Evolutionary conservation across 2,888 invertebrate species (phyloP).

Genomic region (Leptinotarsa haldemani): DNA sequence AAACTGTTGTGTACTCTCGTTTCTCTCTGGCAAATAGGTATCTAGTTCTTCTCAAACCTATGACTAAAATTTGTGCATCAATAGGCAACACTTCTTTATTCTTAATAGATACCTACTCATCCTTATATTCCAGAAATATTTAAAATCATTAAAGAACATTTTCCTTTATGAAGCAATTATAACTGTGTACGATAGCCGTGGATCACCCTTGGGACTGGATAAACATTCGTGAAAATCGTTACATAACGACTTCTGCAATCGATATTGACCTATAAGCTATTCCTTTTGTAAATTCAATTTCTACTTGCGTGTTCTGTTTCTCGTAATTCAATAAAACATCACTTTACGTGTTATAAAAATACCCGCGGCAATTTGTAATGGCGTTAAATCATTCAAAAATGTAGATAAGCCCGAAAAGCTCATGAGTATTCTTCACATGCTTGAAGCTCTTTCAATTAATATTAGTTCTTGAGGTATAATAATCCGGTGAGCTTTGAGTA

Average conservation of each 20-base stretch:
- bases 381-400: constrained; percentile 21
- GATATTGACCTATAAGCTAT: neutral
- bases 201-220: neutral
- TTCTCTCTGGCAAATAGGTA: no score
- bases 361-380: constrained; percentile 24
- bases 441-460: constrained; percentile 41
- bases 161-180: no score
- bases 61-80: no score
- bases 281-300: neutral
- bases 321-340: constrained; percentile 11
- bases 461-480: constrained; percentile 36
- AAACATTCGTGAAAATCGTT: constrained; percentile 11
- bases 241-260: neutral
- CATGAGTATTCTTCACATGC: constrained; percentile 42
- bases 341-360: constrained; percentile 12
- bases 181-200: no score
- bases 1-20: no score
- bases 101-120: no score
- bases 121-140: no score
- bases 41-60: no score
- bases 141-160: no score
- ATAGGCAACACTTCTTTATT: no score
- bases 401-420: constrained; percentile 35
- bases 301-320: neutral
- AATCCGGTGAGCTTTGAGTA: constrained; percentile 28